These are phyloP conservation scores for Eretmochelys imbricata DNA, from an alignment of 2,113 vertebrate species.

Conservation along the genomic window DNA sequence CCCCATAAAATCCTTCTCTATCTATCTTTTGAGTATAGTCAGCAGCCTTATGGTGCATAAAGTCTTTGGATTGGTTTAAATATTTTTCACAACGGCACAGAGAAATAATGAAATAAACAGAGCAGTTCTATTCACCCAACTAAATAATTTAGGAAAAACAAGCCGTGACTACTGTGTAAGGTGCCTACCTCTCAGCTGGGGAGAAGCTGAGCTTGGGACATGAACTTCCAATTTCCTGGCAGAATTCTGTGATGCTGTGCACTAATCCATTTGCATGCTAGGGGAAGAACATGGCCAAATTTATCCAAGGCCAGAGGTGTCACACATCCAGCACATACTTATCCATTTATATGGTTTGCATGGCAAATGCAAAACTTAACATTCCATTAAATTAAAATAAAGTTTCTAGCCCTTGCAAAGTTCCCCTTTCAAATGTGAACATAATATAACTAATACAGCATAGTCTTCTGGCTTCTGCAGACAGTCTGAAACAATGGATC, in stretches of 20 bases:
- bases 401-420: not conserved
- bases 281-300: not conserved
- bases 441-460: not conserved
- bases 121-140: not conserved
- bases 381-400: not conserved
- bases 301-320: not conserved
- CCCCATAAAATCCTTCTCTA: not conserved
- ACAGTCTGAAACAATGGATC: not conserved
- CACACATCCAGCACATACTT: not conserved
- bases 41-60: not conserved
- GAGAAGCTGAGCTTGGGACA: not conserved
- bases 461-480: not conserved
- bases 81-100: not conserved
- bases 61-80: not conserved
- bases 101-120: not conserved
- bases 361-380: not conserved
- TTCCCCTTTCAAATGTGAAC: not conserved
- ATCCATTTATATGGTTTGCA: not conserved
- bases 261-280: not conserved
- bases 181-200: not conserved
- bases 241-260: not conserved
- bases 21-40: not conserved
- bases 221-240: not conserved
- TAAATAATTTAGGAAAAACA: not conserved
- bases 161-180: not conserved